Evolutionary conservation across 2,113 vertebrate species (phyloP).

Genomic region (Noctilio leporinus): DNA sequence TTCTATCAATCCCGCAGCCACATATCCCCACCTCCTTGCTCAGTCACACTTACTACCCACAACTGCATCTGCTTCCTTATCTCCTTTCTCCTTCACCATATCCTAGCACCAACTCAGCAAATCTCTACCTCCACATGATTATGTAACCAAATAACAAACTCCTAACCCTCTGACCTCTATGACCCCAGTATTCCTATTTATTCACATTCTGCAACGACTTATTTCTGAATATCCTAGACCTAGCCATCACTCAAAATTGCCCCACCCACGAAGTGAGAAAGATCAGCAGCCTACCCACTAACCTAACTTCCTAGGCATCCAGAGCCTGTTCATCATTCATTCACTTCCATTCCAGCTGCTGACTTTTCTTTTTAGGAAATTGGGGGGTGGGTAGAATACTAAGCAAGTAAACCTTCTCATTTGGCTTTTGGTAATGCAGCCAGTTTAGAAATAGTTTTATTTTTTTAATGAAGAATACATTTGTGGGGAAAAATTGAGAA

Average conservation of each 20-base stretch:
- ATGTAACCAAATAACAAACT: background rate
- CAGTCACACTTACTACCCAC: background rate
- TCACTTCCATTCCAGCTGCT: background rate
- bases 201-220: background rate
- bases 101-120: background rate
- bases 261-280: background rate
- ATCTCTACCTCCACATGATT: background rate
- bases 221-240: no score
- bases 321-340: background rate
- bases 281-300: no score
- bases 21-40: background rate
- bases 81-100: background rate
- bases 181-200: background rate
- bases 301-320: background rate
- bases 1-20: background rate
- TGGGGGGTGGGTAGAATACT: background rate
- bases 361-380: no score
- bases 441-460: background rate
- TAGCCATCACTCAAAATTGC: background rate
- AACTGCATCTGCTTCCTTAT: background rate
- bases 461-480: background rate
- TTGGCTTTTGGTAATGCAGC: background rate
- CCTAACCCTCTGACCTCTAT: background rate
- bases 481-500: background rate
- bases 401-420: background rate